Conservation (phyloP, 2,113 vertebrate species). For the Anseranas semipalmata region DNA sequence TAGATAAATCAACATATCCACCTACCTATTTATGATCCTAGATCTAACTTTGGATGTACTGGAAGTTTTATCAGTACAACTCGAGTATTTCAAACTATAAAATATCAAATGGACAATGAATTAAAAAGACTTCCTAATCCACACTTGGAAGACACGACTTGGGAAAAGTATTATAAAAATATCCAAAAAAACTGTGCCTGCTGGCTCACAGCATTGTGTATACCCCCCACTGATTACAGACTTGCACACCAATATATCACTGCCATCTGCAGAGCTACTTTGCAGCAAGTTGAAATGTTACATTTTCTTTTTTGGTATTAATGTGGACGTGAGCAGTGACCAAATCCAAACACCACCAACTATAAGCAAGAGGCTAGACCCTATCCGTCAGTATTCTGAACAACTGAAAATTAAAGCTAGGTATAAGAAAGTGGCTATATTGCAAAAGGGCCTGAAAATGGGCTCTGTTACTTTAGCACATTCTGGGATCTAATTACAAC, state of each 20-base stretch:
- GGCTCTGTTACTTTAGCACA: background rate
- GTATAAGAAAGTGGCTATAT: background rate
- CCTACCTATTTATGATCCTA: constrained; percentile 13
- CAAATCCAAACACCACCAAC: background rate
- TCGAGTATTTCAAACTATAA: constrained; percentile 30
- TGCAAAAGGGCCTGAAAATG: background rate
- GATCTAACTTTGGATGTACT: background rate
- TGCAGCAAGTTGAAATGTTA: background rate
- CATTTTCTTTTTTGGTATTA: background rate
- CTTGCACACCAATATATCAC: background rate
- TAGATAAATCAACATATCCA: background rate
- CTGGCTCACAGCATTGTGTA: background rate
- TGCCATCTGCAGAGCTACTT: background rate
- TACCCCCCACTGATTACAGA: background rate
- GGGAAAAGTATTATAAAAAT: background rate
- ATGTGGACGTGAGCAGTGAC: background rate
- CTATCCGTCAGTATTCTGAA: background rate
- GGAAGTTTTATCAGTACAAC: constrained; percentile 4
- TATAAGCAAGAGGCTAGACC: background rate
- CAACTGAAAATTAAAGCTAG: background rate
- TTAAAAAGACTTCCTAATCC: background rate
- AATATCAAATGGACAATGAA: background rate
- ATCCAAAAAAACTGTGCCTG: background rate
- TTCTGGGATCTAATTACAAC: background rate
- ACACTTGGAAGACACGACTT: constrained; percentile 9